Conservation (phyloP, 2,797 vertebrate species). For the Cryptoprocta ferox region DNA sequence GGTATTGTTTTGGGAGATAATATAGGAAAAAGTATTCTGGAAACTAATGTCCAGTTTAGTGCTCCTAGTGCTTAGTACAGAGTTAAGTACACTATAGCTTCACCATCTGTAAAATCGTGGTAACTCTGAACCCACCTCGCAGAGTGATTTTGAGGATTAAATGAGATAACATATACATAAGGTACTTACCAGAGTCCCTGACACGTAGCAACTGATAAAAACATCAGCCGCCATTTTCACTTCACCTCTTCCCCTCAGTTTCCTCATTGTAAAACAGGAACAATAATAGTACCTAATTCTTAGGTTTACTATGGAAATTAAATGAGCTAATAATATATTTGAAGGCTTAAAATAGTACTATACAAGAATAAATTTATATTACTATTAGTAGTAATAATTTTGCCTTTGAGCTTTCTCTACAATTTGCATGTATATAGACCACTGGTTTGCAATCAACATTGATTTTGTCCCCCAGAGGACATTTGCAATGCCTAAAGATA, state of each 20-base stretch:
- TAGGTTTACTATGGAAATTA: not conserved
- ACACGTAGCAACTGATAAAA: not conserved
- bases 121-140: not conserved
- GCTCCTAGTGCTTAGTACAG: not conserved
- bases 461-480: not conserved
- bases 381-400: not conserved
- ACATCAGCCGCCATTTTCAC: constrained; percentile 30
- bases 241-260: not conserved
- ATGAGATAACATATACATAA: not conserved
- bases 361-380: not conserved
- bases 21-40: not conserved
- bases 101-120: not conserved
- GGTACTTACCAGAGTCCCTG: not conserved
- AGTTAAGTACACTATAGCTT: not conserved
- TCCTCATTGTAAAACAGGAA: constrained; percentile 20
- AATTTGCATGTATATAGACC: not conserved
- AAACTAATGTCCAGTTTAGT: not conserved
- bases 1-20: not conserved
- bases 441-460: not conserved
- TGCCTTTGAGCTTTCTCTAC: not conserved
- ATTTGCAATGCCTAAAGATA: not conserved
- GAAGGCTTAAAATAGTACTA: not conserved
- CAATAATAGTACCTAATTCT: not conserved
- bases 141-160: not conserved
- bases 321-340: constrained; percentile 16